Percentiles rank a stretch among this genome's conserved stretches.
phyloP scores from a whole-genome alignment of 1,140 invertebrate species.

The Calliopsis andreniformis region DNA sequence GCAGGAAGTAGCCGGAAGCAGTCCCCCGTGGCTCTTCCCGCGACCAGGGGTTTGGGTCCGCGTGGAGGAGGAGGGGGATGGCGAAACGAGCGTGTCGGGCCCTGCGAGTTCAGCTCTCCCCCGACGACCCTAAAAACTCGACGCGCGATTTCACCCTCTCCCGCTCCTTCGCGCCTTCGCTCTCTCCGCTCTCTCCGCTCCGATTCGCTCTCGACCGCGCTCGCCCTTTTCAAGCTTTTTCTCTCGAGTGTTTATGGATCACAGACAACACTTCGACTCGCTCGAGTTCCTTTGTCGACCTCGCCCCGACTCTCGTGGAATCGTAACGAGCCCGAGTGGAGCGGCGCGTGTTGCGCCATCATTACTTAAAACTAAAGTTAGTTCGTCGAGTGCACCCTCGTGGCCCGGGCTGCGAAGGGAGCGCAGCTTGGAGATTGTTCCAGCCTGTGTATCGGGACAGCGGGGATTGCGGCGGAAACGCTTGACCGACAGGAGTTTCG shows the following conservation, averaged over 20 bases:
- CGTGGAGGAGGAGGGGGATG: too few species aligned
- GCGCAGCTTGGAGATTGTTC: conserved; percentile 8
- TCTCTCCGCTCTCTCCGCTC: not conserved
- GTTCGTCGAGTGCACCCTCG: conserved; percentile 43
- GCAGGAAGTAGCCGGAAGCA: conserved; percentile 45
- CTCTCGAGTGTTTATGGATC: conserved; percentile 49
- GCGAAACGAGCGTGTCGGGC: conserved; percentile 46
- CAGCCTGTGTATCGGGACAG: conserved; percentile 19
- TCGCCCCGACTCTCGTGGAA: conserved; percentile 43
- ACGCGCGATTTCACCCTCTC: conserved; percentile 8
- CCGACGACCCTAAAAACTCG: conserved; percentile 39
- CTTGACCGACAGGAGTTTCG: not conserved
- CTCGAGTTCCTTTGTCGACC: conserved; percentile 46
- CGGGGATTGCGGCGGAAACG: not conserved
- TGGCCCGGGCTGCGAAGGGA: conserved; percentile 5
- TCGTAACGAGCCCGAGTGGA: conserved; percentile 33
- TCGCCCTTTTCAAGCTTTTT: conserved; percentile 28
- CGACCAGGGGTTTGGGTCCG: conserved; percentile 38
- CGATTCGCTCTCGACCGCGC: not conserved
- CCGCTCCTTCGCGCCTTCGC: not conserved
- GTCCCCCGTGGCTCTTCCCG: conserved; percentile 43
- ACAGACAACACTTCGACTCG: conserved; percentile 55
- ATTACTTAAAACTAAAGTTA: conserved; percentile 52
- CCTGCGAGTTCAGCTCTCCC: conserved; percentile 28
- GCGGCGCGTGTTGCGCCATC: conserved; percentile 33